Evolutionary conservation across 2,888 invertebrate species (phyloP).

Genomic region (Archips crataeganus): DNA sequence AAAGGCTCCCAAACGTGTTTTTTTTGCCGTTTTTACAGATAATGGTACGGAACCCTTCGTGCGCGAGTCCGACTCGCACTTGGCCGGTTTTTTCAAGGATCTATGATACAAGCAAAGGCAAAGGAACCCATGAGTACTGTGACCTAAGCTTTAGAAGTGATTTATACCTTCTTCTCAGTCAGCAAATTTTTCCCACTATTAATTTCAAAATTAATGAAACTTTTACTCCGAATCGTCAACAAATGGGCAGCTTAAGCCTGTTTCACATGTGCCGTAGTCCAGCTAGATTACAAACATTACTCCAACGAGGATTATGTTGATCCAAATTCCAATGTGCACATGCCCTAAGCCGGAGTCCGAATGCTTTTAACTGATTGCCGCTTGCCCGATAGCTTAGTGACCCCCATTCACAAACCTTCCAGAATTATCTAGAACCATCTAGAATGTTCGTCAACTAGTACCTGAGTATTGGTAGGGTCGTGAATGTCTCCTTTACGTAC

Average conservation of each 20-base stretch:
- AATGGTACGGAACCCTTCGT: no score
- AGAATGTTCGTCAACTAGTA: constrained; percentile 8
- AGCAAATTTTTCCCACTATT: background rate
- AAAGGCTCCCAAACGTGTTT: constrained; percentile 14
- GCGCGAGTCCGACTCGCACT: no score
- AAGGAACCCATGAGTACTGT: no score
- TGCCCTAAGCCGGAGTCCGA: constrained; percentile 42
- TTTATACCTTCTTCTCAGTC: no score
- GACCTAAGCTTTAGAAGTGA: no score
- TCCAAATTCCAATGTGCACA: constrained; percentile 30
- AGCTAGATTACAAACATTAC: constrained; percentile 14
- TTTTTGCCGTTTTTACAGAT: no score
- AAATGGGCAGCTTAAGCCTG: background rate
- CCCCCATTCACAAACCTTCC: constrained; percentile 31
- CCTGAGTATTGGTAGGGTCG: constrained; percentile 6
- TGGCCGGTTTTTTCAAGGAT: no score
- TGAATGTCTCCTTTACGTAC: constrained; percentile 15
- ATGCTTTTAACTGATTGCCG: constrained; percentile 65
- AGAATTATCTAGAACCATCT: constrained; percentile 15
- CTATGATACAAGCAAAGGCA: no score
- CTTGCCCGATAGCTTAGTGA: constrained; percentile 50
- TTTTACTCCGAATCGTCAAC: background rate
- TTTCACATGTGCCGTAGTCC: background rate
- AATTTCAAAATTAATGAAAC: background rate
- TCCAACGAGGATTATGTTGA: constrained; percentile 20